Conservation (phyloP, 2,888 invertebrate genomes). For the Brachypterus glaber region DNA sequence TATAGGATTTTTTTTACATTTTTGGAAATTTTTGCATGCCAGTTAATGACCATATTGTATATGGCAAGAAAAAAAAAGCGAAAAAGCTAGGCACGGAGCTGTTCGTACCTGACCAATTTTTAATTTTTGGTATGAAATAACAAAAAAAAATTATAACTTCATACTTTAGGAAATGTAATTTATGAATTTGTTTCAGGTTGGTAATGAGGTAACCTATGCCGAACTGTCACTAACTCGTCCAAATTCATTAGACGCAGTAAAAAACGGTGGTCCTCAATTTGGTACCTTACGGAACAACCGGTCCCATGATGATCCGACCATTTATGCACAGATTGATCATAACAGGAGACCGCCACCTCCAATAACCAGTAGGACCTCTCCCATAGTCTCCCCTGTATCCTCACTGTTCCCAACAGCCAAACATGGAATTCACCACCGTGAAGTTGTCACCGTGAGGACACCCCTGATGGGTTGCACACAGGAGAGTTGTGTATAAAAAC, state of each 20-base stretch:
- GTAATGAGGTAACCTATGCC: conserved; percentile 53
- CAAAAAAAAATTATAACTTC: no score
- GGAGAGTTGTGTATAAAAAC: conserved; percentile 58
- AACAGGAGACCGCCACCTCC: conserved; percentile 44
- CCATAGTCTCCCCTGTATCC: conserved; percentile 41
- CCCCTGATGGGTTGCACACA: conserved; percentile 59
- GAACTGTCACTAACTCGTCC: conserved; percentile 50
- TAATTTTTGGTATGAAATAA: no score
- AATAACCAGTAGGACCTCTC: conserved; percentile 37
- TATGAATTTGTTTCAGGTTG: conserved; percentile 24
- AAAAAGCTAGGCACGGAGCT: no score
- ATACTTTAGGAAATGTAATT: conserved; percentile 11
- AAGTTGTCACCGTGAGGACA: conserved; percentile 61
- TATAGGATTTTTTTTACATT: no score
- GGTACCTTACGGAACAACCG: conserved; percentile 36
- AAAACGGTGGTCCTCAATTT: conserved; percentile 36
- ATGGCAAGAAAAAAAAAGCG: no score
- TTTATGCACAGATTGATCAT: conserved; percentile 68
- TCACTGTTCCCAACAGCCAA: conserved; percentile 34
- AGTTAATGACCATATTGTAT: no score
- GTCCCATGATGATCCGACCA: conserved; percentile 52
- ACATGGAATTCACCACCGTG: conserved; percentile 46
- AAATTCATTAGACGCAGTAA: conserved; percentile 42
- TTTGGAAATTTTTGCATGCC: no score
- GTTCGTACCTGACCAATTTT: no score